A percentile compares a stretch with the other conserved stretches of the same genome.
phyloP scores from a whole-genome alignment of 1,140 invertebrate species.

The Yoshiicerus persimilis region DNA sequence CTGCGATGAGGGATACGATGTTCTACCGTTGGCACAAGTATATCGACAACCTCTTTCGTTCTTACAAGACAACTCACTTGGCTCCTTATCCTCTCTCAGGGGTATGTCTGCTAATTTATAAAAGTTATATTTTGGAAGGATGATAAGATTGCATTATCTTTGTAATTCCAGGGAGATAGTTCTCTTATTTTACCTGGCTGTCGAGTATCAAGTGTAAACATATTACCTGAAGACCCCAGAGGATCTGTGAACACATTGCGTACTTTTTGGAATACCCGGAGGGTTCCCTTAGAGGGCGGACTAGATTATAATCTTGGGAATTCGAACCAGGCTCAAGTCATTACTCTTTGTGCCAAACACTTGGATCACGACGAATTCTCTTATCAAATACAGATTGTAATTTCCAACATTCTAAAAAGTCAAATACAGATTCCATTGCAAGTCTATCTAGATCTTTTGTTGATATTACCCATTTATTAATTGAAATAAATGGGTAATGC shows the following conservation, averaged over 20 bases:
- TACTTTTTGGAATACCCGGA: background rate
- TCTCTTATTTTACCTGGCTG: background rate
- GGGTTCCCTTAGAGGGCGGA: background rate
- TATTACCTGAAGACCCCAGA: background rate
- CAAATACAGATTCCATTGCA: background rate
- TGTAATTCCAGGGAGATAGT: background rate
- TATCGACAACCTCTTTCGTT: background rate
- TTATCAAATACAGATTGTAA: background rate
- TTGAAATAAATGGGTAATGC: background rate
- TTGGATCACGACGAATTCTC: background rate
- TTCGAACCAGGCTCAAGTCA: background rate
- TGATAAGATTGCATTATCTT: background rate
- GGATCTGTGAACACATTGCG: background rate
- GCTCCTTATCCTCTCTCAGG: background rate
- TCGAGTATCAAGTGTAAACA: background rate
- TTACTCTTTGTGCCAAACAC: background rate
- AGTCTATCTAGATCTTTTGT: background rate
- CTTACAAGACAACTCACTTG: background rate
- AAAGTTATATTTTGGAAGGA: background rate
- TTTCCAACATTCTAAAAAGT: background rate
- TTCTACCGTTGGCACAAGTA: background rate
- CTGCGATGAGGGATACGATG: background rate
- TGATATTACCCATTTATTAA: background rate
- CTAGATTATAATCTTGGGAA: background rate
- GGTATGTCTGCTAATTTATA: background rate